phyloP scores from a whole-genome alignment of 1,140 invertebrate genomes.

The Aphidius ervi region DNA sequence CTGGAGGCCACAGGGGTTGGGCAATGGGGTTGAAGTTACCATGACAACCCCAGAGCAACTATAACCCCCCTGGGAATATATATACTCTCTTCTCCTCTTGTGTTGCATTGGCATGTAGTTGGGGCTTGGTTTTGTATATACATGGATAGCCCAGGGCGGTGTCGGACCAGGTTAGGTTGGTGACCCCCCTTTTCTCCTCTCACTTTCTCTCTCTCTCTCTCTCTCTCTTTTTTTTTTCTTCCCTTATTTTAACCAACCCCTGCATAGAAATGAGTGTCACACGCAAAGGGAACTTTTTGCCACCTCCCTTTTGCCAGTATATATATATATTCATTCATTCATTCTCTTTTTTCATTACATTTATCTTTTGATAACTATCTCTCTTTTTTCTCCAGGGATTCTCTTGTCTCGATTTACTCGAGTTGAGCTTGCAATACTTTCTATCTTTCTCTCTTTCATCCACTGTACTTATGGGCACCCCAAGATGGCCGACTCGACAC shows the following conservation, averaged over 20 bases:
- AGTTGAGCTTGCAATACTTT: too few relatives aligned
- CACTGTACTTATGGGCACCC: conserved; percentile 32
- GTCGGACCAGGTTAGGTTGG: conserved; percentile 37
- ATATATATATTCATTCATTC: too few relatives aligned
- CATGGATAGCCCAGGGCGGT: conserved; percentile 42
- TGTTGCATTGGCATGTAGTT: neutral
- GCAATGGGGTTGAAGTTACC: conserved; percentile 38
- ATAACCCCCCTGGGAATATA: conserved; percentile 34
- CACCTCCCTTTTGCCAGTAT: too few relatives aligned
- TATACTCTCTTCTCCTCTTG: neutral
- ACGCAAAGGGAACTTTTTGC: too few relatives aligned
- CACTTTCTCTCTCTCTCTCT: conserved; percentile 2
- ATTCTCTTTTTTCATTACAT: neutral
- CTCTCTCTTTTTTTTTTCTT: neutral
- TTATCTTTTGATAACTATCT: conserved; percentile 2
- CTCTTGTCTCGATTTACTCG: conserved; percentile 7
- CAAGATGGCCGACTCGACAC: conserved; percentile 59
- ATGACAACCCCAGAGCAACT: conserved; percentile 42
- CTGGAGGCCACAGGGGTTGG: conserved; percentile 35
- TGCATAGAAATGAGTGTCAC: too few relatives aligned
- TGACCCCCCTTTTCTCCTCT: conserved; percentile 2
- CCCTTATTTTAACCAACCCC: neutral
- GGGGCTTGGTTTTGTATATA: conserved; percentile 34
- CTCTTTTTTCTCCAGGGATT: neutral
- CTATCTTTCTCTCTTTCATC: conserved; percentile 1